Evolutionary conservation across 2,888 invertebrate genomes (phyloP).

Genomic region (Ligdia adustata): DNA sequence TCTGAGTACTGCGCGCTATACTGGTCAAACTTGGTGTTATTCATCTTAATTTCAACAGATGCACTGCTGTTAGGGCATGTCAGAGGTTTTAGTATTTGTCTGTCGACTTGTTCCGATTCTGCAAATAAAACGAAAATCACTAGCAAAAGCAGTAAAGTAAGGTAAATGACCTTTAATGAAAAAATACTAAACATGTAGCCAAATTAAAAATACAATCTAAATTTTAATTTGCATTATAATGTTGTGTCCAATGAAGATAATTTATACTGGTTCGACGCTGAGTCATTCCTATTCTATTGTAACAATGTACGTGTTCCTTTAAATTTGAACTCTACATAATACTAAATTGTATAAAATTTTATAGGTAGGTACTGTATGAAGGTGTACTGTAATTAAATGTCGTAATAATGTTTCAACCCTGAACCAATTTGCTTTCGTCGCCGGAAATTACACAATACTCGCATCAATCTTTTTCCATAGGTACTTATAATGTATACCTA

Average conservation of each 20-base stretch:
- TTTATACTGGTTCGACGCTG: conserved; percentile 6
- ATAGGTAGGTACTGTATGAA: too few species aligned
- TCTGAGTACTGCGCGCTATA: conserved; percentile 51
- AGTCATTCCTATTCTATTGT: conserved; percentile 8
- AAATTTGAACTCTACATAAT: not conserved
- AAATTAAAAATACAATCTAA: too few species aligned
- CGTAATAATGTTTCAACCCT: too few species aligned
- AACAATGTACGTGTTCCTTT: not conserved
- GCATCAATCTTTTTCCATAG: too few species aligned
- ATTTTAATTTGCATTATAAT: conserved; percentile 11
- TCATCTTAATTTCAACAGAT: conserved; percentile 54
- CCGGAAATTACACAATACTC: too few species aligned
- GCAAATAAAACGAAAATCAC: too few species aligned
- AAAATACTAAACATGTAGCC: too few species aligned
- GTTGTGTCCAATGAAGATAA: conserved; percentile 2
- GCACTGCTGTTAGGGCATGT: conserved; percentile 41
- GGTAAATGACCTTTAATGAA: conserved; percentile 3
- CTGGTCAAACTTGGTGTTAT: conserved; percentile 45
- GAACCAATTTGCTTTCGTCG: too few species aligned
- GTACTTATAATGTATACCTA: too few species aligned
- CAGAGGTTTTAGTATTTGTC: conserved; percentile 64
- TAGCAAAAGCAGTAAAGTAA: too few species aligned
- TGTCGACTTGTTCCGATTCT: conserved; percentile 44
- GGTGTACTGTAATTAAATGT: too few species aligned
- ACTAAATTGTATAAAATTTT: too few species aligned